Conservation (phyloP, 2,113 vertebrate genomes). For the Tinamus guttatus region DNA sequence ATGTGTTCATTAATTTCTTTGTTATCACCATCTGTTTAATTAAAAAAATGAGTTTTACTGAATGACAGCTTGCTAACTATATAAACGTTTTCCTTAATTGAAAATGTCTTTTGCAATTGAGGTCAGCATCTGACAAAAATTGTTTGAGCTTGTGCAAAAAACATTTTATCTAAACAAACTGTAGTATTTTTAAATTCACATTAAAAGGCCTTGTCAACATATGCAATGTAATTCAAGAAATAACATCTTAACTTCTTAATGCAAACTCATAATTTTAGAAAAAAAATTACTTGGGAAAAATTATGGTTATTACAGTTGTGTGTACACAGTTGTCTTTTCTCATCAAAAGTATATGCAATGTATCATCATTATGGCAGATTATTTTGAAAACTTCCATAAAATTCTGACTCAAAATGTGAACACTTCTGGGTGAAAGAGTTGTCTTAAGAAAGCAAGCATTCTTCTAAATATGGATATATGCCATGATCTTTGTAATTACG, state of each 20-base stretch:
- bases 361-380: not conserved
- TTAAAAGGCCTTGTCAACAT: constrained; percentile 52
- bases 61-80: constrained; percentile 79
- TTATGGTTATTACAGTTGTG: not conserved
- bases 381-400: constrained; percentile 11
- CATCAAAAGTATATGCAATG: not conserved
- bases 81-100: constrained; percentile 74
- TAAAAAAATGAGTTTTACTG: constrained; percentile 79
- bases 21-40: constrained; percentile 83
- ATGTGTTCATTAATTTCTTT: constrained; percentile 81
- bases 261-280: constrained; percentile 8
- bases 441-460: not conserved
- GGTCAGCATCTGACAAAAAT: constrained; percentile 74
- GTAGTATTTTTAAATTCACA: constrained; percentile 62
- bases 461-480: not conserved
- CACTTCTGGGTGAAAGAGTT: not conserved
- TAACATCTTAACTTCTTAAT: constrained; percentile 11
- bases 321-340: not conserved
- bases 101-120: constrained; percentile 74
- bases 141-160: constrained; percentile 59
- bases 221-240: constrained; percentile 15
- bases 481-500: not conserved
- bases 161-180: constrained; percentile 68
- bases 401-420: not conserved
- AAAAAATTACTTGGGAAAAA: constrained; percentile 12